These are phyloP conservation scores for Oostethus manadensis DNA, from an alignment of 2,113 vertebrate species.

Conservation along the genomic window DNA sequence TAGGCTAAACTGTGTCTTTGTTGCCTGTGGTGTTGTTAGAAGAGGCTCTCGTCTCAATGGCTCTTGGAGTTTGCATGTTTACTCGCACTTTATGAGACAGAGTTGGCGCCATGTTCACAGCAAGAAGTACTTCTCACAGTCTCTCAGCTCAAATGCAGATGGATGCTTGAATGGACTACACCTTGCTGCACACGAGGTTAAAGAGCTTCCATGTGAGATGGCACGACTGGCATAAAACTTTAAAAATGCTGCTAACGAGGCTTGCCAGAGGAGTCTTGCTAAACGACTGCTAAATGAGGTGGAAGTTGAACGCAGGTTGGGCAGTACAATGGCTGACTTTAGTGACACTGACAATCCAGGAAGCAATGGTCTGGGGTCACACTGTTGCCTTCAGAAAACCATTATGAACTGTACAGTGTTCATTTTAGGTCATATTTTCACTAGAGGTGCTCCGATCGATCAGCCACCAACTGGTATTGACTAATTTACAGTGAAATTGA, in stretches of 20 bases:
- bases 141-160: not conserved
- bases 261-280: not conserved
- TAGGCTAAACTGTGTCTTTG: slow-evolving; percentile 3
- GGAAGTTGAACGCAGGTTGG: too few species aligned
- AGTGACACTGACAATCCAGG: too few species aligned
- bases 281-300: not conserved
- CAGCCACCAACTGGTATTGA: too few species aligned
- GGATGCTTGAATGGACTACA: not conserved
- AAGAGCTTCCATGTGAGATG: not conserved
- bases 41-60: slow-evolving; percentile 26
- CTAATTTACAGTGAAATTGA: too few species aligned
- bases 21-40: slow-evolving; percentile 19
- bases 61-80: slow-evolving; percentile 43
- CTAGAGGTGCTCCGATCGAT: too few species aligned
- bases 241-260: too few species aligned
- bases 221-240: not conserved
- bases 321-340: too few species aligned
- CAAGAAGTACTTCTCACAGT: not conserved
- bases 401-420: too few species aligned
- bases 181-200: not conserved
- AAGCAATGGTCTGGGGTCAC: too few species aligned
- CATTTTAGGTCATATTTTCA: too few species aligned
- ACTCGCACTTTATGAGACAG: slow-evolving; percentile 5
- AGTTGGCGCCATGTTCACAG: not conserved
- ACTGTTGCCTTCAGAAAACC: too few species aligned